Evolutionary conservation across 2,797 vertebrate species (phyloP), one percentile per base, ranked within the genome.

Genomic region (Caiman crocodilus): DNA sequence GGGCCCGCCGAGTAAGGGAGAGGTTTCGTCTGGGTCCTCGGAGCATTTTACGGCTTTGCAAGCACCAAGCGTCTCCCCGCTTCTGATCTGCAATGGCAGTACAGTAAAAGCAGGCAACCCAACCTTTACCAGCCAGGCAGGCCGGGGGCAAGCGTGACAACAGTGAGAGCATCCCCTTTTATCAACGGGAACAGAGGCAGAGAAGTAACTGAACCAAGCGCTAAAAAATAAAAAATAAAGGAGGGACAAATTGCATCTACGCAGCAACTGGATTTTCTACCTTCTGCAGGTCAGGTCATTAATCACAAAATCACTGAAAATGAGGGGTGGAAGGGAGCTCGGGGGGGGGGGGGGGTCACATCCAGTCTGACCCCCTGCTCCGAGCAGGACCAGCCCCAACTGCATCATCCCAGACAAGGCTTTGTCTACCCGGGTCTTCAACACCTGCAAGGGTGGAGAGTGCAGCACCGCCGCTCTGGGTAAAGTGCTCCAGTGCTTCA

Each of bases 241-340:
- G 57, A 21, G 30, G 0, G 0, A 58, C 78, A 85, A 88, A 82
- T 9, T 82, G 64, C 86, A 92, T 78, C 84, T 93, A 79, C 60
- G 84, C 89, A 79, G 88, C 65, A 92, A 80, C 0, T 17, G 76
- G 94, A 92, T 91, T 96, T 96, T 96, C 94, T 94, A 96, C 90
- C 83, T 94, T 94, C 89, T 88, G 71, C 88, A 79, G 23, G 32
- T 71, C 30, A 71, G 32, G 18, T 21, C 42, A 50, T 50, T 50
- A 50, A 50, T 50, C 42, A 50, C 42, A 50, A 50, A 50, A 50
- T 50, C 42, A 50, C 10, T 10, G 42, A 50, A 50, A 50, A 50
- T 50, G 42, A 50, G 42, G 42, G 42, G 8, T 50, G 42, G 10
- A 50, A 50, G 42, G 42, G 42, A 50, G 9, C 42, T 50, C 10